These are phyloP conservation scores for Amiota mariae DNA, from an alignment of 2,888 invertebrate species.

Conservation along the genomic window DNA sequence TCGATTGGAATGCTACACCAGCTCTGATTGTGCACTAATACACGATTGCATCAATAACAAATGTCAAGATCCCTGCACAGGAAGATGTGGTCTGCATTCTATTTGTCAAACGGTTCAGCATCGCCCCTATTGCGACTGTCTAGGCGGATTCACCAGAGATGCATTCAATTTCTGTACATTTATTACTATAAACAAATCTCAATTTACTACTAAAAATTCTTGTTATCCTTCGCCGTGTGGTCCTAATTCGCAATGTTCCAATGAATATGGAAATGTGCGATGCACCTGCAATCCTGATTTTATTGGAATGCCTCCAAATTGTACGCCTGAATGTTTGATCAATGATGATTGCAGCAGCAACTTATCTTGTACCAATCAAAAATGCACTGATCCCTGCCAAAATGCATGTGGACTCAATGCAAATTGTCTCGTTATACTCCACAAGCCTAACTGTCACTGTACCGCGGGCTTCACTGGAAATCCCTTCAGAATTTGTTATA, in stretches of 20 bases:
- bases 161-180: constrained; percentile 79
- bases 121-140: constrained; percentile 84
- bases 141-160: constrained; percentile 81
- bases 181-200: constrained; percentile 60
- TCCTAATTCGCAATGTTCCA: constrained; percentile 82
- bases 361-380: constrained; percentile 81
- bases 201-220: constrained; percentile 72
- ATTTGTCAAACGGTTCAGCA: constrained; percentile 85
- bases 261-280: constrained; percentile 77
- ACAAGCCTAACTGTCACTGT: constrained; percentile 84
- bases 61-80: constrained; percentile 84
- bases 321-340: constrained; percentile 82
- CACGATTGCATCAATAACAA: constrained; percentile 82
- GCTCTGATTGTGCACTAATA: constrained; percentile 80
- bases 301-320: constrained; percentile 82
- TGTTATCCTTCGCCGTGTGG: constrained; percentile 87
- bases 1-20: constrained; percentile 82
- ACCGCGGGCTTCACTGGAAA: constrained; percentile 80
- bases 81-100: constrained; percentile 82
- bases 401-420: constrained; percentile 86
- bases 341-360: constrained; percentile 82
- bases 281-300: constrained; percentile 82
- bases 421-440: constrained; percentile 83
- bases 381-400: constrained; percentile 84
- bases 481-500: constrained; percentile 81